Base-by-base conservation (phyloP, 2,888 invertebrate species). In the Cremastinae sp. region DNA sequence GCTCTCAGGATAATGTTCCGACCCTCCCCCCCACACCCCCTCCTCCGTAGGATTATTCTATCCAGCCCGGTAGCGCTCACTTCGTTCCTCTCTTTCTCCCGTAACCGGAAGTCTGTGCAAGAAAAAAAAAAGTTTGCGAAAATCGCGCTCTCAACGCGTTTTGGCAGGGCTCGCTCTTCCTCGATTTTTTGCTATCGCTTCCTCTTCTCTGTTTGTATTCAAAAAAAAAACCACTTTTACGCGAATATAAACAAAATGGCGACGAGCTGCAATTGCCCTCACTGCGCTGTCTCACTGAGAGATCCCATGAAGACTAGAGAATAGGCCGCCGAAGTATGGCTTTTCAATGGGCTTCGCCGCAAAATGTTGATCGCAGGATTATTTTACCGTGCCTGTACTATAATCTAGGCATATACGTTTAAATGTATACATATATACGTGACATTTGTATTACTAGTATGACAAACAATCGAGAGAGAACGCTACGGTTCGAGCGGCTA, bases 211-310 rank as follows among this genome's bases (percentile, higher is more conserved):
- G 51, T 36, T 38, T 53, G 36, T 61, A 51, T 38, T 12, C n/a
- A 5, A 36, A 10, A 62, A 62, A 53, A 61, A 71, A 70, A 74
- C 73, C 79, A 84, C 83, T 84, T 92, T 90, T 91, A 91, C 92
- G 92, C 91, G 93, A 94, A 94, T 94, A 94, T 94, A 94, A 94
- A 94, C 94, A 94, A 94, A 94, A 94, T 94, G 94, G 94, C 93
- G 93, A 83, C 83, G 73, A 75, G 74, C 87, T 74, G 65, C 43
- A 73, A 77, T 74, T 83, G 79, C 83, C 82, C 83, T 81, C 79
- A 78, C 73, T 81, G 74, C 78, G 77, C 76, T 77, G 68, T 58
- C 59, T 77, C 59, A 70, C 73, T 70, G 70, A 61, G 61, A 58
- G 73, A 56, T 77, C 69, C 70, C 77, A 77, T 77, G 70, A 73